Conservation (phyloP, 1,140 invertebrate genomes). For the Rhagoletis pomonella region DNA sequence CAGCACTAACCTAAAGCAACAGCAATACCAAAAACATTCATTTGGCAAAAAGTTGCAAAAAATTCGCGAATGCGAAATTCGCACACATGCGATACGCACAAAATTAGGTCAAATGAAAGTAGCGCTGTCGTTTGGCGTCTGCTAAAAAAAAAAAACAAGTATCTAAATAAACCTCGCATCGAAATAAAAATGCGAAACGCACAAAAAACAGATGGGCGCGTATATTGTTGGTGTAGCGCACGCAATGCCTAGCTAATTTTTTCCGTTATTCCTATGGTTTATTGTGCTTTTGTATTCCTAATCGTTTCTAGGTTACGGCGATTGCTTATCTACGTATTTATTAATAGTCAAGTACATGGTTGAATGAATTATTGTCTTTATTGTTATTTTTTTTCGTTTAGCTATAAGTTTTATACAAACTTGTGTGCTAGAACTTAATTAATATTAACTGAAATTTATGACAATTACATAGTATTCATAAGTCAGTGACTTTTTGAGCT, state of each 20-base stretch:
- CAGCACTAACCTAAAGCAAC: neutral
- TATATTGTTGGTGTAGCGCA: neutral
- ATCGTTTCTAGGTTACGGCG: constrained; percentile 12
- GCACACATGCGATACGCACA: constrained; percentile 52
- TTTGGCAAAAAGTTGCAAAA: constrained; percentile 19
- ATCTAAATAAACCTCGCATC: neutral
- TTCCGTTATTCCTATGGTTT: neutral
- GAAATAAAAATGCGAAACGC: constrained; percentile 28
- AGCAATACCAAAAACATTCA: neutral
- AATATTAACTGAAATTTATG: no score
- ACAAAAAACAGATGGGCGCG: neutral
- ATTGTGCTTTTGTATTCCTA: neutral
- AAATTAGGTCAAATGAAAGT: constrained; percentile 35
- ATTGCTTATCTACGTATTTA: neutral
- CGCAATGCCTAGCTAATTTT: neutral
- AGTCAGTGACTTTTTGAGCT: no score
- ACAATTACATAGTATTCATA: no score
- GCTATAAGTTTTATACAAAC: no score
- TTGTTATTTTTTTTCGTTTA: no score
- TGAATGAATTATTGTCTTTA: no score
- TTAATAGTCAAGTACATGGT: no score
- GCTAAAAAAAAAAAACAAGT: neutral
- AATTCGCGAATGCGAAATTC: neutral
- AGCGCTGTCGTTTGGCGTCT: neutral
- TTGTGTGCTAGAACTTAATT: no score